phyloP scores from a whole-genome alignment of 2,113 vertebrate genomes.

The Oryzias javanicus region DNA sequence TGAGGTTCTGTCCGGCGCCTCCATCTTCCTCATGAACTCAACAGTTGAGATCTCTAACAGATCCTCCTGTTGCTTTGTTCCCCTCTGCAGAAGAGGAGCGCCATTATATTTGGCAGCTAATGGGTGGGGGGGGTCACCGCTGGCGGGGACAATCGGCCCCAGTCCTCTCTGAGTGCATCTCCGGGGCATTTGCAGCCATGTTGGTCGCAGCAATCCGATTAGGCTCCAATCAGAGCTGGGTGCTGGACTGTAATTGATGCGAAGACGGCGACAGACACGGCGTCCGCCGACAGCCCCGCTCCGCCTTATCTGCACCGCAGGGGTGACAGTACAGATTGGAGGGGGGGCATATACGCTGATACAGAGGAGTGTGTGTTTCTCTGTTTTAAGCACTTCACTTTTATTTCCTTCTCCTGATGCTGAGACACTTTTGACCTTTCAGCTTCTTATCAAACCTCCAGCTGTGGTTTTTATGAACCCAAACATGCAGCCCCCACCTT shows the following conservation, averaged over 20 bases:
- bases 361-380: constrained; percentile 21
- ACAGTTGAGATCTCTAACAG: not conserved
- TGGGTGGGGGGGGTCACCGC: not conserved
- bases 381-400: constrained; percentile 33
- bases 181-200: constrained; percentile 22
- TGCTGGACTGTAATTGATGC: constrained; percentile 23
- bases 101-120: constrained; percentile 8
- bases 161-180: constrained; percentile 24
- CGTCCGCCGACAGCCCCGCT: constrained; percentile 43
- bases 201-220: constrained; percentile 29
- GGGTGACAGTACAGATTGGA: constrained; percentile 57
- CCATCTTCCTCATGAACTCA: too few relatives aligned
- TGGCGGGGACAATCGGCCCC: constrained; percentile 10
- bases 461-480: too few relatives aligned
- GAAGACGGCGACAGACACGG: constrained; percentile 32
- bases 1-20: too few relatives aligned
- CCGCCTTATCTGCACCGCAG: constrained; percentile 55
- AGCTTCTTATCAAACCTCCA: not conserved
- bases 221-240: constrained; percentile 14
- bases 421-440: not conserved
- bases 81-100: not conserved
- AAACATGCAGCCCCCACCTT: too few relatives aligned
- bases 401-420: constrained; percentile 26
- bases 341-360: not conserved
- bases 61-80: not conserved